These are phyloP conservation scores for Neodiprion lecontei DNA, from an alignment of 1,140 invertebrate species.

Conservation along the genomic window DNA sequence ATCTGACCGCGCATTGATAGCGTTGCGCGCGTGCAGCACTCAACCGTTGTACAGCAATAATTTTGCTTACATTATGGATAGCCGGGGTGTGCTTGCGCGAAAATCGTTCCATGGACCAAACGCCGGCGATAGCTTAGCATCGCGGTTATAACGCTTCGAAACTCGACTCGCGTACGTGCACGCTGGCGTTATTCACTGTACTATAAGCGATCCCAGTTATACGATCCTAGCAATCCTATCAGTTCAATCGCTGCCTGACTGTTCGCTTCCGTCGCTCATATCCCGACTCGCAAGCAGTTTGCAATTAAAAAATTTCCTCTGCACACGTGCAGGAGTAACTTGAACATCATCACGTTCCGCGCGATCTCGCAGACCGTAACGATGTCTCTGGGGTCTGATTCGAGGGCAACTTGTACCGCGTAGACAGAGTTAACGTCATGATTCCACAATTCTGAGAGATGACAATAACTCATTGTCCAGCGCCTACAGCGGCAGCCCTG, in stretches of 20 bases:
- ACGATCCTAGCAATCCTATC: background rate
- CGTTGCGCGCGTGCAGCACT: background rate
- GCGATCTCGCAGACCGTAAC: too few species aligned
- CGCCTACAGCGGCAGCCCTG: slow-evolving; percentile 35
- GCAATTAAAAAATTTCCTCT: too few species aligned
- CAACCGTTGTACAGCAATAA: background rate
- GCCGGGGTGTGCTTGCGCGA: background rate
- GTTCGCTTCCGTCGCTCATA: background rate
- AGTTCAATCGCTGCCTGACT: background rate
- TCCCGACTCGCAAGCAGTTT: too few species aligned
- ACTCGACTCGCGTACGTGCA: too few species aligned
- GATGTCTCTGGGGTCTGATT: too few species aligned
- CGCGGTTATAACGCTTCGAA: too few species aligned
- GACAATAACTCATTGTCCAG: slow-evolving; percentile 54
- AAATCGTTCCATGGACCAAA: background rate
- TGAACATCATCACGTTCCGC: too few species aligned
- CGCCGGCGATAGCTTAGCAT: background rate
- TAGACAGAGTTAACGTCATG: background rate
- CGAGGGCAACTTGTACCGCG: too few species aligned
- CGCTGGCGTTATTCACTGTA: too few species aligned
- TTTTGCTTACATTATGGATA: slow-evolving; percentile 1
- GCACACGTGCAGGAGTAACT: too few species aligned
- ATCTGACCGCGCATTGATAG: background rate
- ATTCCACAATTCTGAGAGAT: slow-evolving; percentile 27
- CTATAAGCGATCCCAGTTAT: too few species aligned